These are phyloP conservation scores for Nymphalis io DNA, from an alignment of 1,140 invertebrate genomes.

Conservation along the genomic window DNA sequence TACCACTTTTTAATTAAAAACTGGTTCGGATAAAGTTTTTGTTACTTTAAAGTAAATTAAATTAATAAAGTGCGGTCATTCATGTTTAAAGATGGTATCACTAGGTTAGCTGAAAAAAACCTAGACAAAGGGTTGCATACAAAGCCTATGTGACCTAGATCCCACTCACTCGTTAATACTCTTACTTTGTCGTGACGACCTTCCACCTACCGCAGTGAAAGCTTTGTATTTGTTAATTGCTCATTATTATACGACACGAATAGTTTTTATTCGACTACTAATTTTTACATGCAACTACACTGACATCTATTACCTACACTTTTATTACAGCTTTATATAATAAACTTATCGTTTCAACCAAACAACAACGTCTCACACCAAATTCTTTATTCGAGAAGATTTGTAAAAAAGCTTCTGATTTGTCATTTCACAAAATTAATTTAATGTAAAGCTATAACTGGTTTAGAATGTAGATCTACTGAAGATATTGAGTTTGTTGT, in stretches of 20 bases:
- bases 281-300: not conserved
- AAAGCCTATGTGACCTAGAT: slow-evolving; percentile 65
- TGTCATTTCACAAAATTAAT: no score
- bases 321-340: no score
- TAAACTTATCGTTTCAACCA: no score
- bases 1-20: no score
- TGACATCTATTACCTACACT: not conserved
- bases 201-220: slow-evolving; percentile 39
- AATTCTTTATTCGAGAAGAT: no score
- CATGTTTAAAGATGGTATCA: slow-evolving; percentile 30
- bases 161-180: slow-evolving; percentile 57
- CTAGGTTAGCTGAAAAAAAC: slow-evolving; percentile 54
- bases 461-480: no score
- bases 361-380: no score
- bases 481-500: no score
- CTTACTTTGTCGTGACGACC: slow-evolving; percentile 58
- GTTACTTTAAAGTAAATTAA: not conserved
- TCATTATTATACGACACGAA: slow-evolving; percentile 37
- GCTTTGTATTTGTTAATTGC: slow-evolving; percentile 38
- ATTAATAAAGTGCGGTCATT: slow-evolving; percentile 13
- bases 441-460: no score
- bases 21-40: not conserved
- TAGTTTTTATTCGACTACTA: slow-evolving; percentile 14
- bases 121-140: slow-evolving; percentile 58
- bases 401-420: no score